Conservation (phyloP, 2,113 vertebrate species). For the Hirundichthys speculiger region DNA sequence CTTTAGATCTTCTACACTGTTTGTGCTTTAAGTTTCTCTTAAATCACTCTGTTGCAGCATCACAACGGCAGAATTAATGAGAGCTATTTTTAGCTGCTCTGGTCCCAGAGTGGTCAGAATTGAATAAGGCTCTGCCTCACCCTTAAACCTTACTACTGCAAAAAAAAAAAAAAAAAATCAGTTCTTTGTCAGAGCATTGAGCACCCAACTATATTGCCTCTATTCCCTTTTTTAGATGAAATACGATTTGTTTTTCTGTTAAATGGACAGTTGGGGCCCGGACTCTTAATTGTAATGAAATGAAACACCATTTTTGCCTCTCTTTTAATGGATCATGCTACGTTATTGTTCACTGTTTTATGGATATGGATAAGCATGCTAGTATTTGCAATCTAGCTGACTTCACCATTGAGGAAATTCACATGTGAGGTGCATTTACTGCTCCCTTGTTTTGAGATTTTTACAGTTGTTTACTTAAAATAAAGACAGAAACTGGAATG, state of each 20-base stretch:
- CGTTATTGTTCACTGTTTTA: neutral
- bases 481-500: too few species aligned
- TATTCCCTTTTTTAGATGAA: slow-evolving; percentile 8
- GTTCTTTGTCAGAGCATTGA: slow-evolving; percentile 41
- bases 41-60: slow-evolving; percentile 73
- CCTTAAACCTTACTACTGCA: slow-evolving; percentile 58
- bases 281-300: slow-evolving; percentile 30
- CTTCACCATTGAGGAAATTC: neutral
- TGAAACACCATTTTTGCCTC: neutral
- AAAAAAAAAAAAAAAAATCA: slow-evolving; percentile 32
- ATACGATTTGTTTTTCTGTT: slow-evolving; percentile 53
- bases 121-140: slow-evolving; percentile 67
- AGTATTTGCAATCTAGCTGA: neutral
- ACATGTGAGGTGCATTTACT: neutral
- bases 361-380: neutral
- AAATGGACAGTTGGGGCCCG: slow-evolving; percentile 9
- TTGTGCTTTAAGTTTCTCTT: slow-evolving; percentile 61
- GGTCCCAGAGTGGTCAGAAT: slow-evolving; percentile 67
- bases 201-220: slow-evolving; percentile 38
- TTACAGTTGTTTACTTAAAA: too few species aligned
- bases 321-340: neutral
- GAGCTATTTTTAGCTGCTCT: slow-evolving; percentile 70
- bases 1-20: slow-evolving; percentile 59
- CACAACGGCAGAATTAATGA: slow-evolving; percentile 77
- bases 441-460: neutral